phyloP scores from a whole-genome alignment of 1,140 invertebrate genomes.

The Musca domestica region DNA sequence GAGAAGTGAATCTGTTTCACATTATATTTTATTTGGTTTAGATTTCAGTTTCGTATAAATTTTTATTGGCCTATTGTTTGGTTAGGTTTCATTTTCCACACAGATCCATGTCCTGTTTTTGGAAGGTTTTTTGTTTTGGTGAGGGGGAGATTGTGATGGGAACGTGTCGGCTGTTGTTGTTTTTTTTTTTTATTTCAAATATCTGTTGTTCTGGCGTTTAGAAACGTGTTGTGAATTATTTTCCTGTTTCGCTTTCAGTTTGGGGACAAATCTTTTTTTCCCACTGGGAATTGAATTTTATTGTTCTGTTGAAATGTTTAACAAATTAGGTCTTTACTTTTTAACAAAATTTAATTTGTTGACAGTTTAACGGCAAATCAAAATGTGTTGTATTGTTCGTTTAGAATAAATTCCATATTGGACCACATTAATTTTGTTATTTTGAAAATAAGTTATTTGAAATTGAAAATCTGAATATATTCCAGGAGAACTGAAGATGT shows the following conservation, averaged over 20 bases:
- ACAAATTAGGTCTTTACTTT: neutral
- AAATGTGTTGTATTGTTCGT: no score
- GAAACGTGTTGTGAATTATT: conserved; percentile 10
- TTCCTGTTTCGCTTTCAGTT: no score
- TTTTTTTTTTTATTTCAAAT: neutral
- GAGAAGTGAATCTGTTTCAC: conserved; percentile 6
- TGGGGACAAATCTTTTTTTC: no score
- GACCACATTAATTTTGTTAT: no score
- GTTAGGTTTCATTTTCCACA: neutral
- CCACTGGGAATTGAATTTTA: neutral
- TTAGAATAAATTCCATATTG: no score
- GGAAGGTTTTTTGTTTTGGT: neutral
- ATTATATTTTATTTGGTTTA: conserved; percentile 4
- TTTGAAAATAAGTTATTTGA: no score
- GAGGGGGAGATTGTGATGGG: neutral
- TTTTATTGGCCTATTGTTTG: no score
- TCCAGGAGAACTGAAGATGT: no score
- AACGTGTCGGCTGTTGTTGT: neutral
- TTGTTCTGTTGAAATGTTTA: conserved; percentile 6
- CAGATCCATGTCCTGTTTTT: neutral
- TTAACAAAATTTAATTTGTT: no score
- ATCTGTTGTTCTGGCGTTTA: neutral
- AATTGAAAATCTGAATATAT: no score
- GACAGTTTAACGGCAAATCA: no score
- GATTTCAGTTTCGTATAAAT: neutral